These are phyloP conservation scores for Acanthurus lineatus DNA, from an alignment of 2,797 vertebrate genomes.

Conservation along the genomic window DNA sequence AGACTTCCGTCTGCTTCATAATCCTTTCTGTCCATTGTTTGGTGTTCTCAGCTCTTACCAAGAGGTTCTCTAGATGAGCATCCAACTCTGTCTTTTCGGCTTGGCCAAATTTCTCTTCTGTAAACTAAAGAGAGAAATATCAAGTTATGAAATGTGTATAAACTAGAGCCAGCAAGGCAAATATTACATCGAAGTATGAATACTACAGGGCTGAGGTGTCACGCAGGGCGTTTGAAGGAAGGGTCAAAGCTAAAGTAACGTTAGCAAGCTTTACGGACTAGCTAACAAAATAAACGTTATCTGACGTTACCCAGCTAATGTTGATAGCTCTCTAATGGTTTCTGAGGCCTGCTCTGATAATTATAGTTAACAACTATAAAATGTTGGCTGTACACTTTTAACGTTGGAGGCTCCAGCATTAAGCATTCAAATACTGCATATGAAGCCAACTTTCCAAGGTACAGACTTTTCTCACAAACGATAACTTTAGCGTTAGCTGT, in stretches of 20 bases:
- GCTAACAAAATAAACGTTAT: background rate
- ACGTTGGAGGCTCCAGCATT: background rate
- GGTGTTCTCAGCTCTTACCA: slow-evolving; percentile 95
- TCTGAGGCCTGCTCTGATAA: slow-evolving; percentile 53
- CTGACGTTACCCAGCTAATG: background rate
- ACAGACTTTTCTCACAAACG: accelerated
- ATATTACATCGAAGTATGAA: background rate
- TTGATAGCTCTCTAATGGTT: slow-evolving; percentile 11
- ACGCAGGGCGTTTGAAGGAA: background rate
- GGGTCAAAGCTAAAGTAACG: no score
- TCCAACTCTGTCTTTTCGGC: slow-evolving; percentile 99
- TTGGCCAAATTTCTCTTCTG: slow-evolving; percentile 98
- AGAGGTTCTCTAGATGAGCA: slow-evolving; percentile 96
- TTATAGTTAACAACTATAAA: background rate
- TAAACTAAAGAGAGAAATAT: slow-evolving; percentile 86
- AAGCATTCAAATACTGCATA: background rate
- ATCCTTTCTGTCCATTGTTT: slow-evolving; percentile 98
- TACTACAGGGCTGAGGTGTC: background rate
- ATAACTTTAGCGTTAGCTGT: slow-evolving; percentile 26
- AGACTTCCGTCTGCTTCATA: slow-evolving; percentile 97
- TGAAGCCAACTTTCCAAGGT: background rate
- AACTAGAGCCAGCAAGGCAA: accelerated
- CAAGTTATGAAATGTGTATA: background rate
- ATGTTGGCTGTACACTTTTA: background rate
- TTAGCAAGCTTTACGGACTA: background rate